Conservation (phyloP, 2,113 vertebrate species). For the Picathartes gymnocephalus region DNA sequence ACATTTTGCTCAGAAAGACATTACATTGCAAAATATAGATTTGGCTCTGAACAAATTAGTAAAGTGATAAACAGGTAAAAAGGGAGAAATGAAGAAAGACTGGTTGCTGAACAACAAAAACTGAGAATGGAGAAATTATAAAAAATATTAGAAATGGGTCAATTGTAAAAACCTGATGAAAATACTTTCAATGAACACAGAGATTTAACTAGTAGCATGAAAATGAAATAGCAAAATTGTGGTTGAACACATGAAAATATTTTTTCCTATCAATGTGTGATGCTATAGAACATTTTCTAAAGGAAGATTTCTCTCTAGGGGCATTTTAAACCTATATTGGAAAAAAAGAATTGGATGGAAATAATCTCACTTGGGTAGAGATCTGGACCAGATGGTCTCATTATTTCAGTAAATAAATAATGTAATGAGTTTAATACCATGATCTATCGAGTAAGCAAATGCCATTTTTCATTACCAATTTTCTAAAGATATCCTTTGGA, state of each 20-base stretch:
- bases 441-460: constrained; percentile 40
- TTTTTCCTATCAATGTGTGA: not conserved
- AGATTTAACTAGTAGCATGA: not conserved
- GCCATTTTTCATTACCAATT: constrained; percentile 45
- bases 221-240: not conserved
- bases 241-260: not conserved
- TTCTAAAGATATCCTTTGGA: constrained; percentile 34
- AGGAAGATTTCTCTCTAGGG: not conserved
- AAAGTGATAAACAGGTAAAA: not conserved
- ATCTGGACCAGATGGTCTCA: constrained; percentile 24
- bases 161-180: not conserved
- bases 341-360: constrained; percentile 13
- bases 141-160: not conserved
- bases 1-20: not conserved
- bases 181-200: not conserved
- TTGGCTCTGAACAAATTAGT: not conserved
- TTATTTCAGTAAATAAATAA: constrained; percentile 55
- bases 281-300: not conserved
- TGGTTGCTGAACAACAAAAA: not conserved
- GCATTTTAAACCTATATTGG: not conserved
- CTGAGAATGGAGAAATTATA: not conserved
- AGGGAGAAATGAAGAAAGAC: not conserved
- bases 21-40: not conserved
- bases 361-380: constrained; percentile 10
- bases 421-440: constrained; percentile 11